These are phyloP conservation scores for Tethya wilhelma DNA, from an alignment of 37 sponge, comb jelly and placozoan genomes.

Conservation along the genomic window DNA sequence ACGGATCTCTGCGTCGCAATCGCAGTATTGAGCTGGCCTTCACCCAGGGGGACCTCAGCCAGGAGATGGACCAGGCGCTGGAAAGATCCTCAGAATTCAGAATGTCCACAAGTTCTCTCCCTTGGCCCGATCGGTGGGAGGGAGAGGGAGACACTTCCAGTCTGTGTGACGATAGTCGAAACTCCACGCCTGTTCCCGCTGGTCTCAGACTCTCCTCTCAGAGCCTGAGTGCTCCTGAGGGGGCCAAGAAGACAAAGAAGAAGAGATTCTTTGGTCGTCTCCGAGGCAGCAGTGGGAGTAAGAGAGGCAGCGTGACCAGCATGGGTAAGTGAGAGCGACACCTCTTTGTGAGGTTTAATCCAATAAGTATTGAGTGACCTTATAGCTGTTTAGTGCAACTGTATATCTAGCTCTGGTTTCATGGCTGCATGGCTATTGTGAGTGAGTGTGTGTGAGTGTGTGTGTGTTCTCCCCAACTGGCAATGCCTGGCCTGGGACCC, in stretches of 20 bases:
- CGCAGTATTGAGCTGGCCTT: slow-evolving; percentile 42
- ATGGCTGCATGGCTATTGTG: too few species aligned
- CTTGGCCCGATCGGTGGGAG: too few species aligned
- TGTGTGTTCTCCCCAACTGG: not conserved
- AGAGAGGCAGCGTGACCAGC: slow-evolving; percentile 16
- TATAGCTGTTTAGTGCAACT: not conserved
- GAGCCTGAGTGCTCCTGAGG: slow-evolving; percentile 2
- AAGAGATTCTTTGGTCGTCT: slow-evolving; percentile 2
- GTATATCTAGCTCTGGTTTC: too few species aligned
- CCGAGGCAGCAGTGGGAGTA: slow-evolving; percentile 8
- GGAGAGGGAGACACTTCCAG: slow-evolving; percentile 6
- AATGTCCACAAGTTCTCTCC: slow-evolving; percentile 18
- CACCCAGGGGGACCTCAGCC: slow-evolving; percentile 5
- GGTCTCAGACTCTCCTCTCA: not conserved
- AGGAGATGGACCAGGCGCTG: not conserved
- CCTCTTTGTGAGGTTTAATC: not conserved
- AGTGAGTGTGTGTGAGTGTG: not conserved
- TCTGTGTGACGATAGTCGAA: not conserved
- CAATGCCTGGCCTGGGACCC: not conserved
- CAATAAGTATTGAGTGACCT: not conserved
- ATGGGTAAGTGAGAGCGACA: not conserved
- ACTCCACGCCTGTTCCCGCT: not conserved
- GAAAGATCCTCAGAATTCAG: not conserved
- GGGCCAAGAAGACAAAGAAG: slow-evolving; percentile 9
- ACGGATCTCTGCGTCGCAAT: slow-evolving; percentile 27